Conservation (phyloP, 1,140 invertebrate species). For the Drosophila nigrodunni region DNA sequence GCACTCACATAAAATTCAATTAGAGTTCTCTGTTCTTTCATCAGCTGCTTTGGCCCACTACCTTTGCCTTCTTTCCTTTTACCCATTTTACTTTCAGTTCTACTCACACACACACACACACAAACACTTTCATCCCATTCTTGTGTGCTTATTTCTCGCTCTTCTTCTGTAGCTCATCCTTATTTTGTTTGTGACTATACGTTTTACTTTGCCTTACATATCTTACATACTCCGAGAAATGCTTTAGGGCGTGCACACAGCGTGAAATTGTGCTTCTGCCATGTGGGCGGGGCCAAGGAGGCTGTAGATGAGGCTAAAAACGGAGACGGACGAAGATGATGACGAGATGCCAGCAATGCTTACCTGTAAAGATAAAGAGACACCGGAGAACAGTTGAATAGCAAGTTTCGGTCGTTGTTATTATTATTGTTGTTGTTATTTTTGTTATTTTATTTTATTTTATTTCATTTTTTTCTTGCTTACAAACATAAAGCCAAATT, state of each 20-base stretch:
- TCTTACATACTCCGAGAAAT: conserved; percentile 22
- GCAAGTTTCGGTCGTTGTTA: conserved; percentile 1
- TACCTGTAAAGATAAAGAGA: conserved; percentile 64
- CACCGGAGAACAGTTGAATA: conserved; percentile 32
- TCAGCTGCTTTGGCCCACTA: conserved; percentile 47
- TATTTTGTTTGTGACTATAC: conserved; percentile 42
- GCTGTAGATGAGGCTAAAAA: conserved; percentile 1
- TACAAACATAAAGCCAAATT: conserved; percentile 57
- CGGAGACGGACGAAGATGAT: conserved; percentile 1
- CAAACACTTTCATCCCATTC: not conserved
- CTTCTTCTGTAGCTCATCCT: conserved; percentile 8
- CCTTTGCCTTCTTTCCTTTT: not conserved
- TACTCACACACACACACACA: not conserved
- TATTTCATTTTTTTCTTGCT: conserved; percentile 1
- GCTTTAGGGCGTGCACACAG: conserved; percentile 41
- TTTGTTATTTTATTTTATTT: not conserved
- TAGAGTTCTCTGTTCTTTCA: conserved; percentile 73
- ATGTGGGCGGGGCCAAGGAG: conserved; percentile 8
- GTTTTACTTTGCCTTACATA: conserved; percentile 59
- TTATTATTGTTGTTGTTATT: conserved; percentile 5
- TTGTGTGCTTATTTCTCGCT: conserved; percentile 3
- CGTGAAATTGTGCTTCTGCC: conserved; percentile 65
- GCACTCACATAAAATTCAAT: conserved; percentile 65
- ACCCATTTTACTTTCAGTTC: too few species aligned
- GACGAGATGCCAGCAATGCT: conserved; percentile 39